Evolutionary conservation across 2,113 vertebrate genomes (phyloP).

Genomic region (Jacana jacana): DNA sequence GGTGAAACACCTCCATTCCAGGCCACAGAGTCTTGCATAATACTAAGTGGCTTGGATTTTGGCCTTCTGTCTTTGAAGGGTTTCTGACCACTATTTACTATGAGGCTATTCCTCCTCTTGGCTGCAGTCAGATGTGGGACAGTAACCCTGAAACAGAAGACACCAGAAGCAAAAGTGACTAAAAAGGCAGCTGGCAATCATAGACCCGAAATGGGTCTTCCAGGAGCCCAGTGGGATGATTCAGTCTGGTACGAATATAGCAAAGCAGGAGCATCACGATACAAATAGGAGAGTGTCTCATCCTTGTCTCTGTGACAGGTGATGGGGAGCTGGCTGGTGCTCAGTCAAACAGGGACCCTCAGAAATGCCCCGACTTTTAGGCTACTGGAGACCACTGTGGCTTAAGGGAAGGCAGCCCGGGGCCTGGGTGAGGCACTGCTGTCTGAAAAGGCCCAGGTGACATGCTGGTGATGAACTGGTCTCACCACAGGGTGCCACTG

Average conservation of each 20-base stretch:
- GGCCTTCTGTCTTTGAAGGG: background rate
- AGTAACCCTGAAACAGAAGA: background rate
- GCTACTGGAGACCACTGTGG: background rate
- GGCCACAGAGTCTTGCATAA: background rate
- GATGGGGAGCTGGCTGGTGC: background rate
- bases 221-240: background rate
- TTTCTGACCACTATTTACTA: background rate
- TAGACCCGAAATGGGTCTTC: background rate
- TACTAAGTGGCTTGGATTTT: background rate
- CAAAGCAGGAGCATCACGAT: background rate
- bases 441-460: background rate
- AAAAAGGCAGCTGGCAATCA: background rate
- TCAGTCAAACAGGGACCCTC: background rate
- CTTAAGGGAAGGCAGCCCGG: background rate
- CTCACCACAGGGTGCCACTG: slow-evolving; percentile 21
- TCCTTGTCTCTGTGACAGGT: background rate
- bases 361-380: background rate
- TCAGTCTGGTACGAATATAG: background rate
- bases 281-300: background rate
- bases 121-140: background rate
- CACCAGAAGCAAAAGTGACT: background rate
- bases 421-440: background rate
- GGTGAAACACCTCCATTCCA: background rate
- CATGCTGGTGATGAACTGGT: background rate
- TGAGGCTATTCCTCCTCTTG: background rate